phyloP scores from a whole-genome alignment of 2,113 vertebrate genomes.

The Nesoenas mayeri region DNA sequence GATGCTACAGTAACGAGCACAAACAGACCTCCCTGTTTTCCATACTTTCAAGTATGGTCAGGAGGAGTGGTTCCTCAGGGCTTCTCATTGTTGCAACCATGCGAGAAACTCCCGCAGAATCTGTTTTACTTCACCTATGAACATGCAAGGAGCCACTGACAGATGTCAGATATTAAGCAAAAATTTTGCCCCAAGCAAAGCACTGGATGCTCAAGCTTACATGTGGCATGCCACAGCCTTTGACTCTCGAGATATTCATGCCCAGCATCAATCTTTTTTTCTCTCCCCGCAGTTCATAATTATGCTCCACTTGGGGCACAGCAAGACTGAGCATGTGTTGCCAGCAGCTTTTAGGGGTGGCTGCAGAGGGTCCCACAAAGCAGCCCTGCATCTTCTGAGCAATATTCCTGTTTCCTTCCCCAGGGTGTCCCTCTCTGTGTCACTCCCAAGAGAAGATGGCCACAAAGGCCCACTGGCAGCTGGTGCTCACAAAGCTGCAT shows the following conservation, averaged over 20 bases:
- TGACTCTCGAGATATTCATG: neutral
- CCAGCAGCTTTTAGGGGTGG: neutral
- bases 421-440: neutral
- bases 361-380: neutral
- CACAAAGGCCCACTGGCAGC: neutral
- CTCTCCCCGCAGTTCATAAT: neutral
- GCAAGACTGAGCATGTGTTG: accelerated
- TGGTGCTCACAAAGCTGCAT: accelerated
- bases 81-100: neutral
- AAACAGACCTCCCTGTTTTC: neutral
- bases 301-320: neutral
- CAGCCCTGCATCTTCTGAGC: neutral
- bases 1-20: neutral
- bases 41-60: neutral
- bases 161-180: constrained; percentile 49
- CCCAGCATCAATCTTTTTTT: neutral
- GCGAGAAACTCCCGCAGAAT: neutral
- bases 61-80: neutral
- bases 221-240: neutral
- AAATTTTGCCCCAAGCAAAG: constrained; percentile 24
- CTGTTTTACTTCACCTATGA: neutral
- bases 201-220: constrained; percentile 8
- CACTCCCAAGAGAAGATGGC: too few relatives aligned
- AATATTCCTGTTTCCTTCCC: neutral
- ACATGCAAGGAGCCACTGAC: neutral